Evolutionary conservation across 2,888 invertebrate species (phyloP), one percentile per base, ranked within the genome.

Genomic region (Ectemnius continuus): DNA sequence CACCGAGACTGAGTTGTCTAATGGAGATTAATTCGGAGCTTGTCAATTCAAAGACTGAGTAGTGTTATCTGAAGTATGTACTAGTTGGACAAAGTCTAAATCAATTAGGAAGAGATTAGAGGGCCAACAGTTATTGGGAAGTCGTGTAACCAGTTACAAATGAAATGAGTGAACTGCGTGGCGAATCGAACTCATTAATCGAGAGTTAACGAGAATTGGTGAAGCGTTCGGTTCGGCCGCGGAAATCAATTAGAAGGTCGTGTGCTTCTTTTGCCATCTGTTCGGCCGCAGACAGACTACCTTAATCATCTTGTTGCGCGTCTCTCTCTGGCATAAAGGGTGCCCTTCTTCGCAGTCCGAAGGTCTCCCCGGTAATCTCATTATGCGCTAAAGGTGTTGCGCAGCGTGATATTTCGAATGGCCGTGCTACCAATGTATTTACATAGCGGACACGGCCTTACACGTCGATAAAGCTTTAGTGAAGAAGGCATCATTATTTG

Each of bases 331-430:
- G 57, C 59, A 61, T 67, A 75, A 65, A 63, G 61, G 61, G 47
- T 20, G 47, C 66, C 70, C 56, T 59, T 48, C 73, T 65, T 48
- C 62, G 65, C 36, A 36, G 36, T 36, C 36, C 36, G 36, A 36
- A 73, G 57, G 61, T 60, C 61, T 60, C 68, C 70, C 64, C 77
- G 68, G 82, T 85, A 87, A 87, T 84, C 86, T 87, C 82, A 85
- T 86, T 86, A 86, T 82, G 78, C 80, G 78, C 79, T 84, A 84
- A 87, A 84, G 84, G 85, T 84, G 78, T 76, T 73, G 78, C 85
- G 16, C 85, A 84, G 86, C 84, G 65, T 84, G 86, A 81, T 85
- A 78, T 85, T 84, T 72, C 47, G 20, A 64, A 65, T 67, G 57
- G 8, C 73, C 46, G 70, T 67, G 59, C 79, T 80, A 76, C 79